phyloP scores from a whole-genome alignment of 2,797 vertebrate species.

The Nyctibius grandis region DNA sequence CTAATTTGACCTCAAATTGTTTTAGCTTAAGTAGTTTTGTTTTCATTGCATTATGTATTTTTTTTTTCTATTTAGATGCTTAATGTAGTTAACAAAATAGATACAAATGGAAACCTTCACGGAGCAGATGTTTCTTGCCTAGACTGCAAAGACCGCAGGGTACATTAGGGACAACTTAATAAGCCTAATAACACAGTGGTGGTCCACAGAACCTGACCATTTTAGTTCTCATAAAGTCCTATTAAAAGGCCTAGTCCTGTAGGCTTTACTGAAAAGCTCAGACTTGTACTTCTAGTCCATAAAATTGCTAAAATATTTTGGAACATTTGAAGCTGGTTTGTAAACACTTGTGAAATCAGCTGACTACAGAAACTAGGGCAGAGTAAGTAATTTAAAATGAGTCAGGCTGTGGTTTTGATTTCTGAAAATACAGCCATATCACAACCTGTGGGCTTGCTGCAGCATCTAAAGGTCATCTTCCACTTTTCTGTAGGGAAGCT shows the following conservation, averaged over 20 bases:
- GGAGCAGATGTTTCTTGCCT: slow-evolving; percentile 33
- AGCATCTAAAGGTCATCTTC: background rate
- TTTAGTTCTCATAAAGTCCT: background rate
- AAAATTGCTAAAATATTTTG: background rate
- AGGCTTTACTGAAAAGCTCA: background rate
- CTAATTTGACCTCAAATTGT: background rate
- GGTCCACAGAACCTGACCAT: background rate
- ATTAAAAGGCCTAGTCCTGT: background rate
- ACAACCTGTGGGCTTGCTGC: background rate
- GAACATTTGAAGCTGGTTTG: background rate
- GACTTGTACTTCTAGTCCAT: background rate
- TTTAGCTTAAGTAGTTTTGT: background rate
- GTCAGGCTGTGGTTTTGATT: background rate
- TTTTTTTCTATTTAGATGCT: background rate
- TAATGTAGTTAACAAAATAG: slow-evolving; percentile 1
- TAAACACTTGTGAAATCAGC: background rate
- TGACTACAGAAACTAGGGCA: background rate
- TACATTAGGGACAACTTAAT: slow-evolving; percentile 26
- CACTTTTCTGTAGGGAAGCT: background rate
- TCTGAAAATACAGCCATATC: background rate
- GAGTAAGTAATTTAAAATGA: background rate
- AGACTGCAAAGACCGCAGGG: background rate
- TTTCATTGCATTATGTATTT: background rate
- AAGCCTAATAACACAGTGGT: slow-evolving; percentile 37
- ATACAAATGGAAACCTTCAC: slow-evolving; percentile 16